Percentiles rank a stretch among this genome's conserved stretches.
Conservation (phyloP, 1,140 invertebrate species). For the Diabrotica undecimpunctata region DNA sequence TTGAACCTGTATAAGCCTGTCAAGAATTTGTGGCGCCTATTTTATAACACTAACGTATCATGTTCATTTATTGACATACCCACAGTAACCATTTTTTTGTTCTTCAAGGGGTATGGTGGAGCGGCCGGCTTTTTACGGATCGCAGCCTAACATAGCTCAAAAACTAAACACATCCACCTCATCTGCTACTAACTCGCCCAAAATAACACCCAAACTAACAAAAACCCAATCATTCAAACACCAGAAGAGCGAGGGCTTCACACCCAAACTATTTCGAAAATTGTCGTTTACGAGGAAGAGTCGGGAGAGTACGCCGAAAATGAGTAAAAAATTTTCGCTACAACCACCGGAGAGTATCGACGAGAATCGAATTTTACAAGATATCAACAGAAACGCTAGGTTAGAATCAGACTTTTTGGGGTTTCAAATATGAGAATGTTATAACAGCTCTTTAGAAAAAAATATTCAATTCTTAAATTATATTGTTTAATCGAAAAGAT, state of each 20-base stretch:
- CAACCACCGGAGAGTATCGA: constrained; percentile 24
- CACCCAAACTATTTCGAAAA: constrained; percentile 44
- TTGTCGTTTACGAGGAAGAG: constrained; percentile 39
- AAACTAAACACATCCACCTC: constrained; percentile 40
- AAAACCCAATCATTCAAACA: constrained; percentile 48
- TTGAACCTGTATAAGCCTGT: too few species aligned
- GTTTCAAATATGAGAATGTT: neutral
- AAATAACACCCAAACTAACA: constrained; percentile 45
- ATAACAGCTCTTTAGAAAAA: neutral
- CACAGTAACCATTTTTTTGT: constrained; percentile 19
- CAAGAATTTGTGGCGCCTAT: too few species aligned
- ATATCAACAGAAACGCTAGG: constrained; percentile 28
- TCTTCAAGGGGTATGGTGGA: constrained; percentile 38
- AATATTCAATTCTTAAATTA: too few species aligned
- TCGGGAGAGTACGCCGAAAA: constrained; percentile 30
- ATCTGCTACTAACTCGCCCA: constrained; percentile 42
- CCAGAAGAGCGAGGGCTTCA: constrained; percentile 40
- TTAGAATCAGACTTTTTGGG: constrained; percentile 3
- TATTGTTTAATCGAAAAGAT: too few species aligned
- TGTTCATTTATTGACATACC: too few species aligned
- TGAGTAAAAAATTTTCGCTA: constrained; percentile 33
- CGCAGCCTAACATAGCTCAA: constrained; percentile 48
- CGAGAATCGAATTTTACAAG: constrained; percentile 27
- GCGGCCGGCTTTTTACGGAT: constrained; percentile 44
- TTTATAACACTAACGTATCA: too few species aligned